These are phyloP conservation scores for Pemphredon lugubris DNA, from an alignment of 2,888 invertebrate genomes.

Conservation along the genomic window DNA sequence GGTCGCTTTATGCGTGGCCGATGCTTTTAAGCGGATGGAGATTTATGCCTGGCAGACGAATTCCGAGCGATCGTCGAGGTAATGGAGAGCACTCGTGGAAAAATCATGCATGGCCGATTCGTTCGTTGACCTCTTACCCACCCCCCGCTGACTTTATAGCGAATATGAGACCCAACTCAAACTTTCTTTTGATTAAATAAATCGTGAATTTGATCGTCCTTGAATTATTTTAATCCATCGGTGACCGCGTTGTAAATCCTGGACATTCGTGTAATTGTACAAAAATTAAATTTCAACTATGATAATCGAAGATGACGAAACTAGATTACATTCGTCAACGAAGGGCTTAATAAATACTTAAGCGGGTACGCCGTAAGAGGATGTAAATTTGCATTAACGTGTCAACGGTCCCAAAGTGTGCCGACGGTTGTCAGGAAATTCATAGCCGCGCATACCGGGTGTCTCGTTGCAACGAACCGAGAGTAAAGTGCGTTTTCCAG, in stretches of 20 bases:
- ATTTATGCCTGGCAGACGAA: conserved; percentile 62
- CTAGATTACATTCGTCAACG: too few species aligned
- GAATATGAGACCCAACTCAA: too few species aligned
- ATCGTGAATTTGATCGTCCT: too few species aligned
- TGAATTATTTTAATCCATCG: too few species aligned
- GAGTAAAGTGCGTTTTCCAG: conserved; percentile 55
- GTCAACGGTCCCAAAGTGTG: conserved; percentile 37
- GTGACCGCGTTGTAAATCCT: too few species aligned
- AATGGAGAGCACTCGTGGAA: conserved; percentile 53
- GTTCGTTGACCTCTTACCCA: conserved; percentile 51
- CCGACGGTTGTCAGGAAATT: conserved; percentile 11
- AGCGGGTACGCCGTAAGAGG: too few species aligned
- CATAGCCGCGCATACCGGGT: background rate
- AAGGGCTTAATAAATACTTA: too few species aligned
- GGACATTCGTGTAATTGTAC: too few species aligned
- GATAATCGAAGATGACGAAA: too few species aligned
- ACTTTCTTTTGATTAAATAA: too few species aligned
- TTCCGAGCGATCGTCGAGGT: conserved; percentile 43
- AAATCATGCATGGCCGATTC: conserved; percentile 58
- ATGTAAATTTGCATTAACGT: conserved; percentile 33
- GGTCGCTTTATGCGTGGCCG: conserved; percentile 27
- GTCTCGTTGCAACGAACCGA: background rate
- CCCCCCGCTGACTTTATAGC: conserved; percentile 31
- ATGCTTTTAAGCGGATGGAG: conserved; percentile 46
- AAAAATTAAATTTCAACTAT: too few species aligned